A percentile compares a stretch with the other conserved stretches of the same genome.
Evolutionary conservation across 2,888 invertebrate genomes (phyloP).

Genomic region (Clitarchus hookeri): DNA sequence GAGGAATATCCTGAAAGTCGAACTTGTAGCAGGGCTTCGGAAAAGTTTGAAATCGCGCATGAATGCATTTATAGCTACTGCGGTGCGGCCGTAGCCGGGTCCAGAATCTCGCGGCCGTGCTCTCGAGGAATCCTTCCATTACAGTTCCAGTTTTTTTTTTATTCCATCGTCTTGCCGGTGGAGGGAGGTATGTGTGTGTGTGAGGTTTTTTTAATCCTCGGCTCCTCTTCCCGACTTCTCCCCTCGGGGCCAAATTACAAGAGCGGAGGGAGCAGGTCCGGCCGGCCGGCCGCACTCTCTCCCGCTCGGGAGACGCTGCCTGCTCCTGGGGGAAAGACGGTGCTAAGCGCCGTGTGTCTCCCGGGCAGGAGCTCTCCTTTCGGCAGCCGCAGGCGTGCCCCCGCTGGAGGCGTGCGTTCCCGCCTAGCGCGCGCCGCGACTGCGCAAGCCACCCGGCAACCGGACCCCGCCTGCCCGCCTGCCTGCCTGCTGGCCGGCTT

Average conservation of each 20-base stretch:
- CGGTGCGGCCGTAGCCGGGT: background rate
- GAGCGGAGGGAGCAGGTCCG: background rate
- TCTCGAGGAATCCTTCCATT: conserved; percentile 21
- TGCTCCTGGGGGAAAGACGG: background rate
- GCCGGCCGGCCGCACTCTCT: background rate
- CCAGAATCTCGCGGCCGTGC: background rate
- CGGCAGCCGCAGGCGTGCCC: too few relatives aligned
- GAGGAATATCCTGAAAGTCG: too few relatives aligned
- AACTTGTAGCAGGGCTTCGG: too few relatives aligned
- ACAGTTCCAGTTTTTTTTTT: conserved; percentile 23
- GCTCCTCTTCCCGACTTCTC: background rate
- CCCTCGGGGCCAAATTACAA: conserved; percentile 18
- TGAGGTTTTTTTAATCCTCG: background rate
- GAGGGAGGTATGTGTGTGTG: background rate
- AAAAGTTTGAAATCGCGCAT: too few relatives aligned
- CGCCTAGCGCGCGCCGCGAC: too few relatives aligned
- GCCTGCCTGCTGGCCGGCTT: too few relatives aligned
- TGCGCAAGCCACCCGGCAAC: too few relatives aligned
- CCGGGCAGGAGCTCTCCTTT: too few relatives aligned
- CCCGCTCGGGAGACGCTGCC: background rate
- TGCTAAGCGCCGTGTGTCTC: background rate
- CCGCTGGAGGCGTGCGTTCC: too few relatives aligned
- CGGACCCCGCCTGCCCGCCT: too few relatives aligned
- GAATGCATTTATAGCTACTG: background rate
- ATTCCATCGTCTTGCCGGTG: background rate